Percentiles rank a stretch among this genome's conserved stretches.
Conservation (phyloP, 2,797 vertebrate genomes). For the Ctenopoma multispine region DNA sequence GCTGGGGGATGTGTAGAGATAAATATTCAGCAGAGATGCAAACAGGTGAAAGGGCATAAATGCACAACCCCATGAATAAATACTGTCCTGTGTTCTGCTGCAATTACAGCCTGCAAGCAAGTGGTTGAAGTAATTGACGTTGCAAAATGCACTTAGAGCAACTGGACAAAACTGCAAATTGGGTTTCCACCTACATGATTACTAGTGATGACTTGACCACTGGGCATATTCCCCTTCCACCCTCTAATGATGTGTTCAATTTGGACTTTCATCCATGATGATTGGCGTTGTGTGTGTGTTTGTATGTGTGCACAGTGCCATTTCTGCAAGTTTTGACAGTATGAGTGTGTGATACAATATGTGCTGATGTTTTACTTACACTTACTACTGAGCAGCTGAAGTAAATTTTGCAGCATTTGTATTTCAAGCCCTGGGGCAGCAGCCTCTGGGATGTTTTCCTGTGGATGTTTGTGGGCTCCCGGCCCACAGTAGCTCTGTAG, state of each 20-base stretch:
- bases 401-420: constrained; percentile 22
- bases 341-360: constrained; percentile 26
- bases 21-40: constrained; percentile 81
- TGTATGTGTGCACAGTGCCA: neutral
- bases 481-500: constrained; percentile 44
- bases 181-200: constrained; percentile 72
- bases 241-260: constrained; percentile 47
- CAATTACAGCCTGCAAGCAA: constrained; percentile 84
- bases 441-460: constrained; percentile 38
- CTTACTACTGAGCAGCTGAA: constrained; percentile 21
- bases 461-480: constrained; percentile 39
- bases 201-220: constrained; percentile 66
- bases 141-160: constrained; percentile 74
- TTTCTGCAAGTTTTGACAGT: constrained; percentile 1
- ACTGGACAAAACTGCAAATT: constrained; percentile 70
- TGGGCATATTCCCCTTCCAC: constrained; percentile 49
- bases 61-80: constrained; percentile 85
- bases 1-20: constrained; percentile 65
- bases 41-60: constrained; percentile 78
- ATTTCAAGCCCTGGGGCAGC: constrained; percentile 24
- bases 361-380: constrained; percentile 8
- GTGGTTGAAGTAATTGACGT: constrained; percentile 80
- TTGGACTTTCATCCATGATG: constrained; percentile 53
- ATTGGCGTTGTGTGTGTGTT: constrained; percentile 19
- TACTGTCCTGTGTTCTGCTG: constrained; percentile 75